phyloP scores from a whole-genome alignment of 2,888 invertebrate genomes.

The Aphelenchoides bicaudatus region DNA sequence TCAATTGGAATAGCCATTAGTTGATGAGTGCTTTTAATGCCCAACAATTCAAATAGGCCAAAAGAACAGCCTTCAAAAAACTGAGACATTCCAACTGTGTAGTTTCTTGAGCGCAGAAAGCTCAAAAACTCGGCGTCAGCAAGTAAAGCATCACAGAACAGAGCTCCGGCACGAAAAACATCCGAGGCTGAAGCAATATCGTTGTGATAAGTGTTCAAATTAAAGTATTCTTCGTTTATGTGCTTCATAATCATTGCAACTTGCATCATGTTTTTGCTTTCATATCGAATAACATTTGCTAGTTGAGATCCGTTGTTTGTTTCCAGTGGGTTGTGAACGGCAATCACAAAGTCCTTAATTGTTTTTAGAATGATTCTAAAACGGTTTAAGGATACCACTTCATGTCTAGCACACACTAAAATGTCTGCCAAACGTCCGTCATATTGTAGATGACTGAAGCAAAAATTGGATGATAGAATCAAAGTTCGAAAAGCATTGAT shows the following conservation, averaged over 20 bases:
- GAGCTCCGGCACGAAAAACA: not conserved
- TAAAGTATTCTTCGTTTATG: slow-evolving; percentile 1
- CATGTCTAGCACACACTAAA: slow-evolving; percentile 2
- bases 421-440: slow-evolving; percentile 3
- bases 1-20: not conserved
- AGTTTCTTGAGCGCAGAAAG: not conserved
- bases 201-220: not conserved
- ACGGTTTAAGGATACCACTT: too few relatives aligned
- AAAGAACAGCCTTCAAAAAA: slow-evolving; percentile 5
- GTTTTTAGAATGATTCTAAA: too few relatives aligned
- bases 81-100: slow-evolving; percentile 6
- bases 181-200: not conserved
- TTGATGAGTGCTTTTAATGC: not conserved
- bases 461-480: too few relatives aligned
- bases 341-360: not conserved
- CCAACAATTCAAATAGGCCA: not conserved
- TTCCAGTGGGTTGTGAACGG: slow-evolving; percentile 8
- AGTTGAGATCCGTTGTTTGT: not conserved
- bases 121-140: not conserved
- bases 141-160: not conserved
- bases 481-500: too few relatives aligned
- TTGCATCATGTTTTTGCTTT: slow-evolving; percentile 4
- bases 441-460: slow-evolving; percentile 6
- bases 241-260: not conserved
- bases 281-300: slow-evolving; percentile 10